These are phyloP conservation scores for Fragum fragum DNA, from an alignment of 2,888 invertebrate genomes.

Conservation along the genomic window DNA sequence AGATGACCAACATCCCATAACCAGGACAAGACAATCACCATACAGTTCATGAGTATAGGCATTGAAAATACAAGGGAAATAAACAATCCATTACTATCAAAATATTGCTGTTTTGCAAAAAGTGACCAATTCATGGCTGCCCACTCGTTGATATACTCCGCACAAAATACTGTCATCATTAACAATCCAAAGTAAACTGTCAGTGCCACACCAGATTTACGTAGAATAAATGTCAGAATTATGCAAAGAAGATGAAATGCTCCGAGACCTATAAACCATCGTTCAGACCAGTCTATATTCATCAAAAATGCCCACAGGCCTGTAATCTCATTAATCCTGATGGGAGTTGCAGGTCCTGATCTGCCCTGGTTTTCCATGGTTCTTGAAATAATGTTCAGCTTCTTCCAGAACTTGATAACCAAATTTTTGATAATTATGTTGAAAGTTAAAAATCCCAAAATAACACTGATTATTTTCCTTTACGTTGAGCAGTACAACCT, in stretches of 20 bases:
- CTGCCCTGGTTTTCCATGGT: not conserved
- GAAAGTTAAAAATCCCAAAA: not conserved
- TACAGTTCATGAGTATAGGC: conserved; percentile 96
- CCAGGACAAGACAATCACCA: conserved; percentile 97
- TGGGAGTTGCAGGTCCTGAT: conserved; percentile 50
- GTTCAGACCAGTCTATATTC: conserved; percentile 81
- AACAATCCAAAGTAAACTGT: conserved; percentile 69
- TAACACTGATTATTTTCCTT: conserved; percentile 35
- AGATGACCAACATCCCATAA: conserved; percentile 95
- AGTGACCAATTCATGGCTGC: conserved; percentile 95
- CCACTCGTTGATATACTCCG: conserved; percentile 95
- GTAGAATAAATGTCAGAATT: conserved; percentile 69
- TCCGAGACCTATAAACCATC: conserved; percentile 79
- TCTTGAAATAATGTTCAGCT: no score
- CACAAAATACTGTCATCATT: conserved; percentile 95
- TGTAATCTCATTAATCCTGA: conserved; percentile 62
- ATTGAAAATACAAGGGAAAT: conserved; percentile 98
- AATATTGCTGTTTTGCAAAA: conserved; percentile 97
- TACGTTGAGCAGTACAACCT: conserved; percentile 81
- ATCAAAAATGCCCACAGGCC: conserved; percentile 57
- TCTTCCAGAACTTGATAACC: no score
- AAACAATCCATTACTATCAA: conserved; percentile 97
- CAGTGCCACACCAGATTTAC: conserved; percentile 66
- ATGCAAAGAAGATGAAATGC: conserved; percentile 78
- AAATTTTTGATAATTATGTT: not conserved